Evolutionary conservation across 23 tunicate species (phyloP), one percentile per base, ranked within the genome.

Genomic region (Halocynthia aurantium): DNA sequence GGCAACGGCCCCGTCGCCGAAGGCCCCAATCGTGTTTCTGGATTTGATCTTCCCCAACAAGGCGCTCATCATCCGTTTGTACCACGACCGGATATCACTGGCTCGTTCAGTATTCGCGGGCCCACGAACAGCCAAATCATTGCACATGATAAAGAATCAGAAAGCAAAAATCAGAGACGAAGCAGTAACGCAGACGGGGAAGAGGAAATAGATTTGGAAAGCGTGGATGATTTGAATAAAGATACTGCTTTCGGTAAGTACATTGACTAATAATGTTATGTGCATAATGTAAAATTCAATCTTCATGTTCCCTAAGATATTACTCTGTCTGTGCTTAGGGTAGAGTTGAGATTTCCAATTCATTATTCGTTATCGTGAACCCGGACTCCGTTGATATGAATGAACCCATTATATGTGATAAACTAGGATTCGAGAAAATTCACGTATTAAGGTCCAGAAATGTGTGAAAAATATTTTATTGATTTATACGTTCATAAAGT

Each of bases 31-130:
- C 55, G 78, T 15, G 50, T 74, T 51, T 56, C 78, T 8, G 22
- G 78, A 22, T 74, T 74, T 52, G 78, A 74, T 56, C 57, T 74
- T 5, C 78, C 78, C 17, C 78, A 74, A 8, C 78, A 74, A 74
- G 60, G 60, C 7, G 60, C 53, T 4, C 63, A 11, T 19, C 78
- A 74, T 18, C 78, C 78, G 9, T 74, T 74, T 54, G 20, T 74
- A n/a, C 62, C 78, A 10, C 62, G 78, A 12, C 78, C 63, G 50
- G 78, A 53, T 13, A 74, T 74, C 78, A 74, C 78, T 15, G 78
- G 78, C 62, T 53, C 78, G 19, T 74, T 74, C 64, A 74, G 60
- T 8, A 74, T 74, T 51, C 78, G 56, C 55, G 60, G 78, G 8
- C 78, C 63, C n/a, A 18, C 66, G 9, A 18, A 22, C 21, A 54